These are phyloP conservation scores for Tanytarsus gracilentus DNA, from an alignment of 2,888 invertebrate species.

Conservation along the genomic window DNA sequence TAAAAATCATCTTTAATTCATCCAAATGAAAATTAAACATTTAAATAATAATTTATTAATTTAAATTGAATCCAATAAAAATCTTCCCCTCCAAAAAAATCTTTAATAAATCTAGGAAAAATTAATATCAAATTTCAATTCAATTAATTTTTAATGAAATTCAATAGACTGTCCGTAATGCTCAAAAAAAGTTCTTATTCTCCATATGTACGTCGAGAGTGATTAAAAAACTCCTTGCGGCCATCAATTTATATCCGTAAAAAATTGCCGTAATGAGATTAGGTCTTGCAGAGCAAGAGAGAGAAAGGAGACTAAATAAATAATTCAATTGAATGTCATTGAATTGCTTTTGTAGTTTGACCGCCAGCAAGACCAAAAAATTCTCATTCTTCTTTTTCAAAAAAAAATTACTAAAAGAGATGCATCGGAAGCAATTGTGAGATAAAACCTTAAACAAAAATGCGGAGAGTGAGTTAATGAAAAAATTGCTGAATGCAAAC, in stretches of 20 bases:
- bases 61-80: too few species aligned
- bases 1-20: too few species aligned
- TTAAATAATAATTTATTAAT: too few species aligned
- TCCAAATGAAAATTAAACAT: too few species aligned
- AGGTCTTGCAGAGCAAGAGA: conserved; percentile 10
- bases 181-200: too few species aligned
- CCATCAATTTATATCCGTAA: conserved; percentile 2
- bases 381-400: not conserved
- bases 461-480: conserved; percentile 13
- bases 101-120: too few species aligned
- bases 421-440: conserved; percentile 16
- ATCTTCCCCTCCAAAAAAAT: too few species aligned
- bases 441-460: conserved; percentile 7
- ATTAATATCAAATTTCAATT: too few species aligned
- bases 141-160: too few species aligned
- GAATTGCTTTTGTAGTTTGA: conserved; percentile 10
- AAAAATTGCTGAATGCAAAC: not conserved
- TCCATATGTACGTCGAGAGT: too few species aligned
- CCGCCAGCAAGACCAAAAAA: not conserved
- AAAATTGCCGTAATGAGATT: conserved; percentile 3
- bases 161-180: too few species aligned
- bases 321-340: conserved; percentile 14
- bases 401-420: not conserved
- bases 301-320: not conserved
- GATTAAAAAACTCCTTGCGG: conserved; percentile 10